phyloP scores from a whole-genome alignment of 1,140 invertebrate species.

The Caenorhabditis tropicalis region DNA sequence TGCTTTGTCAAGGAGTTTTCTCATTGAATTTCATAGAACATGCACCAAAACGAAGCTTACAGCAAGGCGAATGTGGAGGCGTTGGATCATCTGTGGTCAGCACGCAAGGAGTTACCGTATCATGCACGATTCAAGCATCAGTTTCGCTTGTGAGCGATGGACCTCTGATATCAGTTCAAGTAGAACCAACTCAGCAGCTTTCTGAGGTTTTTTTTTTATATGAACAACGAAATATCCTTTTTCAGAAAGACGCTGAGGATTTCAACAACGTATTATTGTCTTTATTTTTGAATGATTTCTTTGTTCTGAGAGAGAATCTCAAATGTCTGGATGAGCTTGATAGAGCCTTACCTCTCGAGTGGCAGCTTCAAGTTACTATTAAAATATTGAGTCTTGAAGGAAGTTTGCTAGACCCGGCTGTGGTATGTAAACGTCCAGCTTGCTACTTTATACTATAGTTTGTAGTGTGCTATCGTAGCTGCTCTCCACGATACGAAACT shows the following conservation, averaged over 20 bases:
- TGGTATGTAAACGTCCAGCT: not conserved
- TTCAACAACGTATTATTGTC: not conserved
- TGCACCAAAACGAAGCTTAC: too few relatives aligned
- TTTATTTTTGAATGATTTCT: not conserved
- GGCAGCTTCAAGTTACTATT: not conserved
- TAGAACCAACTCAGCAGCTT: conserved; percentile 1
- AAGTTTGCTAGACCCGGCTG: not conserved
- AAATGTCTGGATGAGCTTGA: not conserved
- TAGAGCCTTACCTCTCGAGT: not conserved
- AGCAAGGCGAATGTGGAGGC: conserved; percentile 30
- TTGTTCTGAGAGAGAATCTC: not conserved
- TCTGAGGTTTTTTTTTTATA: not conserved
- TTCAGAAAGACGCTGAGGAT: conserved; percentile 9
- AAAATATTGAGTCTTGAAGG: conserved; percentile 4
- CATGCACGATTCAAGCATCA: conserved; percentile 15
- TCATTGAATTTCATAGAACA: not conserved
- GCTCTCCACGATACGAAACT: not conserved
- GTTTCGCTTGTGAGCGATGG: conserved; percentile 9
- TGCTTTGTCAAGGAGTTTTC: too few relatives aligned
- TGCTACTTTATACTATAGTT: too few relatives aligned
- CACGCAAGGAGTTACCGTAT: not conserved
- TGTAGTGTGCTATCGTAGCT: not conserved
- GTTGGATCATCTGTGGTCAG: conserved; percentile 23
- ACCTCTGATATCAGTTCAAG: not conserved
- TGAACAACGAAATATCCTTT: not conserved